A percentile compares a stretch with the other conserved stretches of the same genome.
These are phyloP conservation scores for Apostichopus parvimensis DNA, from an alignment of 35 echinoderm and acorn worm species.

Conservation along the genomic window DNA sequence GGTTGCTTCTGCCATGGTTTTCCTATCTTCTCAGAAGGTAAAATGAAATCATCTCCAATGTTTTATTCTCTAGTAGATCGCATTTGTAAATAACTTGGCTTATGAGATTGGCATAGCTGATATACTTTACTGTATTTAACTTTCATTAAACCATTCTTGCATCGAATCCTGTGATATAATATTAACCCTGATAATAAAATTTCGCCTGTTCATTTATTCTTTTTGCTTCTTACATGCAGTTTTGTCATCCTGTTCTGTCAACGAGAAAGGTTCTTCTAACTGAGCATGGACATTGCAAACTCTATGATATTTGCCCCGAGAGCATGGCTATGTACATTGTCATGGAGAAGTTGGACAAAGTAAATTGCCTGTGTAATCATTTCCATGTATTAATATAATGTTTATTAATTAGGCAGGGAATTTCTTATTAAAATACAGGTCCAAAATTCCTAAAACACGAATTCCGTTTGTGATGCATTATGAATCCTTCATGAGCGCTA, in stretches of 20 bases:
- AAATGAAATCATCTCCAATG: background rate
- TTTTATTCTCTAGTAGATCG: background rate
- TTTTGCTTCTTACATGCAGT: background rate
- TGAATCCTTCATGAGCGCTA: no score
- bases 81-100: background rate
- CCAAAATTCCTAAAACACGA: no score
- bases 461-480: no score
- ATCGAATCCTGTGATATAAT: background rate
- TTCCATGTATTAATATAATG: no score
- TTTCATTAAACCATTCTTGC: no score
- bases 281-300: background rate
- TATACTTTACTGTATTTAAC: background rate
- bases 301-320: background rate
- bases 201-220: background rate
- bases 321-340: background rate
- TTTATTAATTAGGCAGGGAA: no score
- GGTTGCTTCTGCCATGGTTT: background rate
- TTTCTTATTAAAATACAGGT: no score
- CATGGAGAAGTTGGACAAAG: background rate
- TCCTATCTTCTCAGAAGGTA: background rate
- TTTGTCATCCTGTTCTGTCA: conserved; percentile 8
- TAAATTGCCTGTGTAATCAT: background rate
- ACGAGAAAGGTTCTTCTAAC: conserved; percentile 7
- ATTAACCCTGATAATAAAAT: background rate
- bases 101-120: no score